phyloP scores from a whole-genome alignment of 2,888 invertebrate species.

The Eustalomyia histrio region DNA sequence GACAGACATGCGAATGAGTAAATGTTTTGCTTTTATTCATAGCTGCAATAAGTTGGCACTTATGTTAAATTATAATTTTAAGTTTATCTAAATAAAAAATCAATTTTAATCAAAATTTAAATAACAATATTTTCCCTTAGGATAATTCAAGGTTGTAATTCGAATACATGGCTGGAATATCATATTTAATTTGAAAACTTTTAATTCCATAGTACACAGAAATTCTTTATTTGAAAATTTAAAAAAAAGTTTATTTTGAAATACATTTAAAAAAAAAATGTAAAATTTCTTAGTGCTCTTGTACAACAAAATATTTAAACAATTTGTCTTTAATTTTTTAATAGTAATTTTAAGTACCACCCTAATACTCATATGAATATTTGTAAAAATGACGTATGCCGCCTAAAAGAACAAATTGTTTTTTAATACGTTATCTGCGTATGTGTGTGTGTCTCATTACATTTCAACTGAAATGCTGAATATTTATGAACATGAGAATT shows the following conservation, averaged over 20 bases:
- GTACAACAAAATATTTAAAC: neutral
- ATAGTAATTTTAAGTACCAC: neutral
- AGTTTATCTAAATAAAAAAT: no score
- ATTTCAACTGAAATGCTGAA: constrained; percentile 55
- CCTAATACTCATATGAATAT: constrained; percentile 3
- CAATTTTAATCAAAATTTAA: no score
- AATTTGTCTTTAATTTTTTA: neutral
- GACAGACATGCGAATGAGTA: constrained; percentile 26
- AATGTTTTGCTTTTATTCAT: neutral
- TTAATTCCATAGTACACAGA: no score
- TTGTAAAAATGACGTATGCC: constrained; percentile 18
- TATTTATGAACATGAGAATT: constrained; percentile 41
- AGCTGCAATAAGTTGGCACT: neutral
- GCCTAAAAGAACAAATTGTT: neutral
- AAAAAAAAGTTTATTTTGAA: no score
- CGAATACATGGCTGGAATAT: no score
- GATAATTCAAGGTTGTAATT: no score
- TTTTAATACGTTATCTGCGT: neutral
- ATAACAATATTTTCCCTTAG: no score
- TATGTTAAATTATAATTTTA: neutral
- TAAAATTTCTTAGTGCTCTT: no score
- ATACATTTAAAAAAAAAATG: no score
- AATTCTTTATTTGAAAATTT: no score
- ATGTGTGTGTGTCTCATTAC: constrained; percentile 8
- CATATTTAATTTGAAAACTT: no score